Evolutionary conservation across 2,888 invertebrate genomes (phyloP).

Genomic region (Zygaena filipendulae): DNA sequence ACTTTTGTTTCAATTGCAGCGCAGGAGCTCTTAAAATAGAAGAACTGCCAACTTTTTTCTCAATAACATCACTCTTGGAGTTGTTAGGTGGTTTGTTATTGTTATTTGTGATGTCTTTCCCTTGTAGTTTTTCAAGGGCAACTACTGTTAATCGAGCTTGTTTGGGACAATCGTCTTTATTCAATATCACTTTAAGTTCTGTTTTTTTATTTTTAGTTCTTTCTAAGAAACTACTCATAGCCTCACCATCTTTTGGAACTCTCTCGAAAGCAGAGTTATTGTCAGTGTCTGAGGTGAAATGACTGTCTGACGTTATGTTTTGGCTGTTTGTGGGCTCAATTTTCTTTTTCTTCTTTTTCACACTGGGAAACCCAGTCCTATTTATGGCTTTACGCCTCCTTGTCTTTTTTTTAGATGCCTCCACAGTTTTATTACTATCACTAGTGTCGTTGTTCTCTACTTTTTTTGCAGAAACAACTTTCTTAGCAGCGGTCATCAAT

Average conservation of each 20-base stretch:
- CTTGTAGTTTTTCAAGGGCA: conserved; percentile 70
- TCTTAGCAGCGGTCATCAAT: conserved; percentile 34
- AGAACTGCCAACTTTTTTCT: conserved; percentile 34
- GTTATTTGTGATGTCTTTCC: conserved; percentile 37
- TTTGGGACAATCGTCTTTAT: conserved; percentile 60
- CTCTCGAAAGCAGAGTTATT: conserved; percentile 70
- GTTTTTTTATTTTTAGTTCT: conserved; percentile 60
- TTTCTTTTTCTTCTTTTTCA: conserved; percentile 85
- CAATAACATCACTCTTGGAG: conserved; percentile 22
- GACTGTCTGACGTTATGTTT: conserved; percentile 37
- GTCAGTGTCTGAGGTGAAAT: conserved; percentile 49
- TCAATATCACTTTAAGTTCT: conserved; percentile 57
- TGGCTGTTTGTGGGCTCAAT: conserved; percentile 30
- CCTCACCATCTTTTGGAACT: conserved; percentile 76
- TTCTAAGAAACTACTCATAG: conserved; percentile 73
- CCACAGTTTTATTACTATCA: conserved; percentile 33
- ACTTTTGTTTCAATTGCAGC: conserved; percentile 48
- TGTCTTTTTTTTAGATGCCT: conserved; percentile 49
- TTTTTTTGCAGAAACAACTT: conserved; percentile 31
- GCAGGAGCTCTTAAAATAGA: conserved; percentile 56
- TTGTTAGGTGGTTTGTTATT: conserved; percentile 25
- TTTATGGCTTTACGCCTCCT: conserved; percentile 83
- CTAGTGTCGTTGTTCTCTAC: conserved; percentile 28
- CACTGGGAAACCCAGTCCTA: conserved; percentile 87
- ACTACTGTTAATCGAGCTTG: conserved; percentile 70